Evolutionary conservation across 2,888 invertebrate species (phyloP).

Genomic region (Tenodera sinensis): DNA sequence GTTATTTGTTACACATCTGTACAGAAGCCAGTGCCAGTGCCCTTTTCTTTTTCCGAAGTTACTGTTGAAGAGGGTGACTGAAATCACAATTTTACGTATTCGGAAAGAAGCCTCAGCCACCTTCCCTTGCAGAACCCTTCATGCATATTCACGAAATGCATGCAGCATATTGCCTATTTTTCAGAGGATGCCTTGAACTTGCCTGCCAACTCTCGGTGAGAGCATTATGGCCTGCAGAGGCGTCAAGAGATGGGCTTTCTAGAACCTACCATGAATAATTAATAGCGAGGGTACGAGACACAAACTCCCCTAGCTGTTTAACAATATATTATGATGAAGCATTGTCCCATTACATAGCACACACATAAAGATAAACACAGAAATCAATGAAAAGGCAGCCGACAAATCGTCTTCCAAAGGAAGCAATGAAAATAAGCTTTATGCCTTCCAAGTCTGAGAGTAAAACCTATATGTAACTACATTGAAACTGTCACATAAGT

Average conservation of each 20-base stretch:
- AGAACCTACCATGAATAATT: neutral
- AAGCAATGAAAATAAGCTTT: too few species aligned
- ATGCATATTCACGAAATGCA: neutral
- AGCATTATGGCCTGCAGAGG: neutral
- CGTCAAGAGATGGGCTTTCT: neutral
- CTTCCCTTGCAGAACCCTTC: neutral
- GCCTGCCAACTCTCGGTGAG: neutral
- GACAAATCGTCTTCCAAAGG: too few species aligned
- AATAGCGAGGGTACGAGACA: neutral
- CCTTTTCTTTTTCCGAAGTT: too few species aligned
- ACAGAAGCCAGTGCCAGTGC: too few species aligned
- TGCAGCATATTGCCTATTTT: neutral
- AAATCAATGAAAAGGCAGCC: neutral
- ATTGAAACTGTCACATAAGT: too few species aligned
- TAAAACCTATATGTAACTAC: too few species aligned
- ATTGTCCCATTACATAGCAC: neutral
- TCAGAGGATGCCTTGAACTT: neutral
- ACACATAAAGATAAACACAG: neutral
- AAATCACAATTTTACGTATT: too few species aligned
- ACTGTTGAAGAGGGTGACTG: too few species aligned
- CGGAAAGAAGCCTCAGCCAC: neutral
- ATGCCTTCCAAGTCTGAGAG: too few species aligned
- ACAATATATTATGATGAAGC: neutral
- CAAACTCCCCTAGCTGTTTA: neutral
- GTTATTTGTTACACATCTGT: too few species aligned